Base-by-base conservation (phyloP, 2,888 invertebrate genomes). In the Drosophila hamatofila region DNA sequence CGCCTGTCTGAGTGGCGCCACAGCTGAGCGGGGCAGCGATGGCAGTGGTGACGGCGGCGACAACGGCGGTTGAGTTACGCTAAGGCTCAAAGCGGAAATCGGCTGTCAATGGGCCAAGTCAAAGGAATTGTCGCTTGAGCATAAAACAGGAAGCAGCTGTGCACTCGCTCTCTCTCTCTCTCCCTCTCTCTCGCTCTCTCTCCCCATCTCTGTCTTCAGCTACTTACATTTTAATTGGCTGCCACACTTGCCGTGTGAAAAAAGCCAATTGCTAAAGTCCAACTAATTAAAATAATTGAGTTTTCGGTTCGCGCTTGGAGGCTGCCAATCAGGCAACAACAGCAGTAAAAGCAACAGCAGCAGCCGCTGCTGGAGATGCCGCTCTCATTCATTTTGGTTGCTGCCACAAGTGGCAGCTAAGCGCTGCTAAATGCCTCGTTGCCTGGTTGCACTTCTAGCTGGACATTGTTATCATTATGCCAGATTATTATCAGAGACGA, bases 201-300 rank as follows among this genome's bases (percentile, higher is more conserved):
- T 41, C n/a, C 65, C 41, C 67, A 35, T 52, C 54, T 33, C 21
- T 30, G 18, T 33, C 35, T 30, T 7, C 18, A 39, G 57, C 62
- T 74, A 73, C 78, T 72, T 56, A 75, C 64, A 75, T 78, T 66
- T 80, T 74, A 72, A 78, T 68, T 73, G 81, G 71, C 67, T 48
- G 42, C 73, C 51, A 48, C 54, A 54, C 54, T 54, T 54, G 54
- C 54, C 54, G 78, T 78, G 78, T 77, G 78, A 78, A 78, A 77
- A 65, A 58, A 63, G 59, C 60, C 80, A 76, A 76, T 69, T 77
- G 77, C 58, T 37, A 80, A 72, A 78, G 27, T 23, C 63, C 65
- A 71, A 66, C 81, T 86, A 86, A 84, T 83, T 84, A 84, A 88
- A 86, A 83, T 88, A 83, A 83, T 83, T 87, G 73, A 70, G 65